These are phyloP conservation scores for Alca torda DNA, from an alignment of 2,797 vertebrate genomes.

Conservation along the genomic window DNA sequence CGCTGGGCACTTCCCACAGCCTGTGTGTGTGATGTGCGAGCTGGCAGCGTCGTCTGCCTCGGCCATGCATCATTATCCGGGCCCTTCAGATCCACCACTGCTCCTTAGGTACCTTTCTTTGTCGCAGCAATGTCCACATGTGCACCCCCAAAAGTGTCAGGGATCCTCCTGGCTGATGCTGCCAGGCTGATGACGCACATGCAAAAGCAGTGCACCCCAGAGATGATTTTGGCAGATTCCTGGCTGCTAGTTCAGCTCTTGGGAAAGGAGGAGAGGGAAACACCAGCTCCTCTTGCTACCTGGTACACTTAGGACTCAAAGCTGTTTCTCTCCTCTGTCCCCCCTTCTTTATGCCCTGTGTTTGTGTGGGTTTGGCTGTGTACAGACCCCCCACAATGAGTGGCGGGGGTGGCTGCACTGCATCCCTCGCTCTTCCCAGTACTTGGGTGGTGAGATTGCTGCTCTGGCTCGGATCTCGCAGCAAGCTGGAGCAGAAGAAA, in stretches of 20 bases:
- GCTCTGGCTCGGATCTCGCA: neutral
- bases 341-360: neutral
- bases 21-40: neutral
- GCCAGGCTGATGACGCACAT: accelerated
- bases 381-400: accelerated
- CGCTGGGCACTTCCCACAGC: neutral
- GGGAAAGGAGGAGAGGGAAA: neutral
- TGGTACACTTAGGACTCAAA: neutral
- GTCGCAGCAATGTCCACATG: neutral
- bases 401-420: too few species aligned
- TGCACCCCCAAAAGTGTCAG: neutral
- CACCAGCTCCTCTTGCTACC: neutral
- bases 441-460: neutral
- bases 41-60: neutral
- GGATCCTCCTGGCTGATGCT: neutral
- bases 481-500: neutral
- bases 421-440: neutral
- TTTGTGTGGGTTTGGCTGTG: neutral
- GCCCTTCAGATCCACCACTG: neutral
- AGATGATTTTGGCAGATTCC: neutral
- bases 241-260: neutral
- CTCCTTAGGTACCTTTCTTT: neutral
- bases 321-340: neutral
- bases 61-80: neutral
- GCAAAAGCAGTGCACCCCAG: neutral